Conservation (phyloP, 2,113 vertebrate genomes). For the Scophthalmus maximus region DNA sequence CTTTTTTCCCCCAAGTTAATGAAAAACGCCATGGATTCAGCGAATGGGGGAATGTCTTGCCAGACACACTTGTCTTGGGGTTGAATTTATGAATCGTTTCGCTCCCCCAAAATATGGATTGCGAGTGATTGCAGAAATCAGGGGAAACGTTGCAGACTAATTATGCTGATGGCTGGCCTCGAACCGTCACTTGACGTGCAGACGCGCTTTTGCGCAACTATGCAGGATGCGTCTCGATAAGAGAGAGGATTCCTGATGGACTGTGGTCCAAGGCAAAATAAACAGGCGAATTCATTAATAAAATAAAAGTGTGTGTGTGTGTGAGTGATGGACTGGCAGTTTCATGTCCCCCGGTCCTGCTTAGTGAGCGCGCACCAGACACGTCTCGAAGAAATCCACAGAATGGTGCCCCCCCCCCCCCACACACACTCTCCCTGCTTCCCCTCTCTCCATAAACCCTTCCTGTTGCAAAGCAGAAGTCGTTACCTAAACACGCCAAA, state of each 20-base stretch:
- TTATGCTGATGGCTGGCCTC: constrained; percentile 37
- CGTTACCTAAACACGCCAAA: constrained; percentile 27
- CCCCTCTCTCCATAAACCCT: constrained; percentile 45
- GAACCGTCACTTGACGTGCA: constrained; percentile 49
- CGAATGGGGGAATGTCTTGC: constrained; percentile 5
- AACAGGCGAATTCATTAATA: background rate
- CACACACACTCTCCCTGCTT: background rate
- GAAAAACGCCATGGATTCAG: constrained; percentile 39
- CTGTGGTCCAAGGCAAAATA: background rate
- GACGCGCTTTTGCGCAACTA: constrained; percentile 70
- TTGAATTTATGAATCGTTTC: background rate
- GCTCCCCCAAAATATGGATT: background rate
- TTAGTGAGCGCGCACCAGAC: constrained; percentile 70
- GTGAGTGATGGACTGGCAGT: constrained; percentile 41
- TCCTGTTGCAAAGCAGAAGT: constrained; percentile 78
- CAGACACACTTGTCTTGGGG: background rate
- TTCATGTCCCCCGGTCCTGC: constrained; percentile 53
- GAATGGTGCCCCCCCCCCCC: constrained; percentile 48
- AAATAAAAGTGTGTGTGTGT: background rate
- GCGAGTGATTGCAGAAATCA: background rate
- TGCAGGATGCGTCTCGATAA: constrained; percentile 53
- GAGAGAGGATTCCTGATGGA: constrained; percentile 17
- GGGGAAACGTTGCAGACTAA: background rate
- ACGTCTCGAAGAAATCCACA: constrained; percentile 74
- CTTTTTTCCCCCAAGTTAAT: constrained; percentile 59